Evolutionary conservation across 2,888 invertebrate genomes (phyloP).

Genomic region (Micoletzkya japonica): DNA sequence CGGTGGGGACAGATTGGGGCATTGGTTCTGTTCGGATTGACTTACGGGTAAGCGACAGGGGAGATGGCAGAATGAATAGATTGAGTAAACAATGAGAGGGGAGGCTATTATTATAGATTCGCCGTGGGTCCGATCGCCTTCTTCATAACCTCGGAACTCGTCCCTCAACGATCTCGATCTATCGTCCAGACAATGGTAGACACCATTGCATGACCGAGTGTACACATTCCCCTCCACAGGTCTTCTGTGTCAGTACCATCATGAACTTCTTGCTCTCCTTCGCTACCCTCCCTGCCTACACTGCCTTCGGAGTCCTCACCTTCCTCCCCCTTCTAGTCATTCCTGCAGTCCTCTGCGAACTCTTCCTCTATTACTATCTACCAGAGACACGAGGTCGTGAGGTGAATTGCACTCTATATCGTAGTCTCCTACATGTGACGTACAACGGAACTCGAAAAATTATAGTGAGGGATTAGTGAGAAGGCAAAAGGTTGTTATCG

Average conservation of each 20-base stretch:
- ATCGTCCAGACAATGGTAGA: slow-evolving; percentile 50
- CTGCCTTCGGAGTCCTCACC: slow-evolving; percentile 38
- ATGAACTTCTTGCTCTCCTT: slow-evolving; percentile 23
- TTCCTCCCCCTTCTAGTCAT: slow-evolving; percentile 48
- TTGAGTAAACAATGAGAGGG: not conserved
- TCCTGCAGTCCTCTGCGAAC: slow-evolving; percentile 35
- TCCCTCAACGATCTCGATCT: slow-evolving; percentile 46
- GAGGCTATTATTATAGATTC: slow-evolving; percentile 30
- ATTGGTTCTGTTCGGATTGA: slow-evolving; percentile 46
- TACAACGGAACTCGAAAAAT: not conserved
- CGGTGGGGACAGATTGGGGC: slow-evolving; percentile 49
- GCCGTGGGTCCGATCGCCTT: slow-evolving; percentile 52
- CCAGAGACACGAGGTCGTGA: slow-evolving; percentile 49
- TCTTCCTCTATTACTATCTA: slow-evolving; percentile 36
- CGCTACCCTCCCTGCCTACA: slow-evolving; percentile 24
- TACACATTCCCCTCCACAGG: not conserved
- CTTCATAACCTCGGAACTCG: slow-evolving; percentile 49
- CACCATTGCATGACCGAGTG: not conserved
- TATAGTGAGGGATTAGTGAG: not conserved
- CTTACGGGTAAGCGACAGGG: slow-evolving; percentile 50
- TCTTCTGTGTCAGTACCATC: slow-evolving; percentile 24
- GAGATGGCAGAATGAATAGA: too few relatives aligned
- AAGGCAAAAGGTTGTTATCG: not conserved
- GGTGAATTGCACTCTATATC: not conserved
- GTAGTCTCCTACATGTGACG: not conserved